Evolutionary conservation across 2,888 invertebrate species (phyloP), one percentile per base, ranked within the genome.

Genomic region (Cheilosia vulpina): DNA sequence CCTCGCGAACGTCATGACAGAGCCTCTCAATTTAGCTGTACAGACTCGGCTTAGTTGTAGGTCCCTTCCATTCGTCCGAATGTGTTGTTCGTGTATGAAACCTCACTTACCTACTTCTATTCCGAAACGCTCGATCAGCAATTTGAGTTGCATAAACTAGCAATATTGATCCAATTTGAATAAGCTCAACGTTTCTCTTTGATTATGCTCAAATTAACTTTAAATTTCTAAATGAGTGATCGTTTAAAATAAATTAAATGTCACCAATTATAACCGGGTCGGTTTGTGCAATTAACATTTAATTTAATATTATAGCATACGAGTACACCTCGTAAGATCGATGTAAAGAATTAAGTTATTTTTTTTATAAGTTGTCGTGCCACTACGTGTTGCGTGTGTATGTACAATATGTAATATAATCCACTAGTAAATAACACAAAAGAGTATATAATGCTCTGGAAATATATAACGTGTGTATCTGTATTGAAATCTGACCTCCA

Each of bases 231-330:
- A 38, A 38, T 13, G 4, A 0, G 9, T 17, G 47, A 2, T 4
- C 2, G 9, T 47, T n/a, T 17, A 11, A 7, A 47, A 45, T n/a
- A 45, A n/a, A 9, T 47, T 17, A n/a, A 53, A 24, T 53, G 24
- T n/a, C 15, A 52, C 15, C 24, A 52, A 9, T 19, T 2, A 47
- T 11, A 55, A 55, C 17, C n/a, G n/a, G 55, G 55, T 55, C 55
- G 55, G 55, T 55, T 9, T 34, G 55, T 55, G 55, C 55, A 55
- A 55, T 55, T n/a, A 34, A n/a, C 31, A 1, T 31, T 17, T 11
- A 34, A 55, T 34, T 9, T 13, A 17, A 17, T 17, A 34, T 31
- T 34, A 13, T 34, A 15, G 21, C 24, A 31, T 31, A 27, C 27
- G 5, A 27, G 24, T 24, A 2, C 21, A 27, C n/a, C 19, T n/a